phyloP scores from a whole-genome alignment of 2,888 invertebrate genomes.

The Entomobrya proxima region DNA sequence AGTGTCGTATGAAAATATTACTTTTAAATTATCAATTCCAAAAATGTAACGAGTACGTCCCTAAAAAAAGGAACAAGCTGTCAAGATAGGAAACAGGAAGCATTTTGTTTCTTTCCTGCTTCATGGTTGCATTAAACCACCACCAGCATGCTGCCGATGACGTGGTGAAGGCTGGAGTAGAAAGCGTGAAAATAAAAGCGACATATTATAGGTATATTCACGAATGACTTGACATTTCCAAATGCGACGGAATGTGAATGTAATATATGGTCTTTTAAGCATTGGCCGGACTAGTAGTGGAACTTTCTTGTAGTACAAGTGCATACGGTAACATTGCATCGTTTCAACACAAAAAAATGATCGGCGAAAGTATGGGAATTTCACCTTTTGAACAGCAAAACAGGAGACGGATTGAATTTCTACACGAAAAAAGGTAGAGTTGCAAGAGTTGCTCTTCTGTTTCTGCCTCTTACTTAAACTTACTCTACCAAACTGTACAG shows the following conservation, averaged over 20 bases:
- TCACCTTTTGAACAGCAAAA: constrained; percentile 21
- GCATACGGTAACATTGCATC: not conserved
- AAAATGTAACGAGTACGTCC: too few species aligned
- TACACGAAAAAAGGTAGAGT: constrained; percentile 13
- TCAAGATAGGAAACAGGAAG: constrained; percentile 20
- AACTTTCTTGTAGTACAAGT: too few species aligned
- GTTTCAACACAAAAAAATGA: not conserved
- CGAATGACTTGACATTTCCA: not conserved
- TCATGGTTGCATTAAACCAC: not conserved
- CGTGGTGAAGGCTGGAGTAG: not conserved
- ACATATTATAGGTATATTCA: not conserved
- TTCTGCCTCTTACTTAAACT: not conserved
- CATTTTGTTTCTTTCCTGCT: not conserved
- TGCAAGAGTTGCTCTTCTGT: not conserved
- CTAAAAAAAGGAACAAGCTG: not conserved
- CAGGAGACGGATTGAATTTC: constrained; percentile 52
- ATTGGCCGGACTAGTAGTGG: too few species aligned
- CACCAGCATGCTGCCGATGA: not conserved
- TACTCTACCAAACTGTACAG: not conserved
- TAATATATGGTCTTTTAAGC: too few species aligned
- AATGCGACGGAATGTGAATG: too few species aligned
- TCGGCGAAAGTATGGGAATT: constrained; percentile 31
- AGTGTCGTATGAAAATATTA: too few species aligned
- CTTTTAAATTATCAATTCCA: too few species aligned
- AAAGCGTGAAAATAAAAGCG: not conserved